Evolutionary conservation across 2,113 vertebrate species (phyloP), one percentile per base, ranked within the genome.

Genomic region (Oncorhynchus kisutch): DNA sequence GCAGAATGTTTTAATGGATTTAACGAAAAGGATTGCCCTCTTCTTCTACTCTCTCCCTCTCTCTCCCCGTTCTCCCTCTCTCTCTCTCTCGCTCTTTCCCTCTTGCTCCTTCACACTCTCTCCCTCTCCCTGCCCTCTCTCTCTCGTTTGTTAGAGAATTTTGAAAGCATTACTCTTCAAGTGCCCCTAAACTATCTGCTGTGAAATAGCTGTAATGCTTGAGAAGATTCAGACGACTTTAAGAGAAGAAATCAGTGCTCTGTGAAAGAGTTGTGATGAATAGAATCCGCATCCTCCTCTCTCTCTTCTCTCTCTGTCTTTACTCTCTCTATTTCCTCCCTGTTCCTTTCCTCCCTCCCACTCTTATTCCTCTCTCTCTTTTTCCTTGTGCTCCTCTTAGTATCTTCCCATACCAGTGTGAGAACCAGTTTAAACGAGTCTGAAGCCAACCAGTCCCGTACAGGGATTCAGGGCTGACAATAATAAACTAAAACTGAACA

Each of bases 1-100:
- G 65, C 71, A 60, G 71, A 68, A 60, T 25, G 77, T 54, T 74
- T 79, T 74, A 74, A 79, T 79, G 59, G 73, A 66, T 71, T 60
- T 70, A 70, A 74, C 57, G 27, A 71, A n/a, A 24, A 45, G 34
- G 71, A 72, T 18, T 13, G 51, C 65, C 60, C 54, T 27, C 49
- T 54, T 14, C 60, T 67, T 6, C 16, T 34, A 18, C 31, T 45
- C 24, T 31, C 67, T 3, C 16, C 20, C 67, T 22, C 20, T 69
- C 67, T 27, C 27, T 27, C 27, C 27, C 27, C 3, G 3, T 27
- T 27, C 27, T 27, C 39, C 39, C 39, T 45, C 67, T 29, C 5
- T 18, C 5, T 18, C 51, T 54, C 51, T 25, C 4, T 22, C 3
- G 48, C n/a, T 45, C 34, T 62, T 22, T 48, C 39, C 31, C 27